A percentile compares a stretch with the other conserved stretches of the same genome.
phyloP scores from a whole-genome alignment of 2,888 invertebrate species.

The Synanthedon andrenaeformis region DNA sequence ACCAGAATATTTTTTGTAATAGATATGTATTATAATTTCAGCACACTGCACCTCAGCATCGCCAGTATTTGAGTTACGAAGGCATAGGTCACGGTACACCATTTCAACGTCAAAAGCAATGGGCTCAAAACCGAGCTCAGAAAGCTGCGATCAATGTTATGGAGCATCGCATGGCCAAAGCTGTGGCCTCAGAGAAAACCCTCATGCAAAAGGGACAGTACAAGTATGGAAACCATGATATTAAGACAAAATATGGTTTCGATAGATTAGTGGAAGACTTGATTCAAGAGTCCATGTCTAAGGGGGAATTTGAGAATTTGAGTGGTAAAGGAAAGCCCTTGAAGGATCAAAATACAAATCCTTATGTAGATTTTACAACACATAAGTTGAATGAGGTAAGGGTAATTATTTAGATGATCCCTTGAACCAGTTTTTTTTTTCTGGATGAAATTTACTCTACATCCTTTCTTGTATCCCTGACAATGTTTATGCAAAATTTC shows the following conservation, averaged over 20 bases:
- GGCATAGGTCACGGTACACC: slow-evolving; percentile 85
- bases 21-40: slow-evolving; percentile 24
- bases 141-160: slow-evolving; percentile 75
- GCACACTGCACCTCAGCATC: slow-evolving; percentile 91
- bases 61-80: slow-evolving; percentile 84
- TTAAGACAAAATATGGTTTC: slow-evolving; percentile 85
- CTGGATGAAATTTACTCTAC: no score
- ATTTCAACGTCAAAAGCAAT: slow-evolving; percentile 82
- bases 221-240: slow-evolving; percentile 74
- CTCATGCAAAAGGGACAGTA: slow-evolving; percentile 74
- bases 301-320: slow-evolving; percentile 89
- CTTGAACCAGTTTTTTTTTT: no score
- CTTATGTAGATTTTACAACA: slow-evolving; percentile 89
- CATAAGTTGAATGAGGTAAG: slow-evolving; percentile 84
- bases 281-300: slow-evolving; percentile 90
- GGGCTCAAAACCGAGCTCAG: slow-evolving; percentile 74
- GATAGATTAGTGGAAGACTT: slow-evolving; percentile 92
- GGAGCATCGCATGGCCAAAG: slow-evolving; percentile 74
- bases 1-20: no score
- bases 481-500: no score
- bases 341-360: slow-evolving; percentile 76
- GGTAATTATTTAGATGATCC: not conserved
- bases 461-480: no score
- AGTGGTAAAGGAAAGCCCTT: slow-evolving; percentile 87
- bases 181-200: slow-evolving; percentile 72